phyloP scores from a whole-genome alignment of 2,113 vertebrate genomes.

The Poeciliopsis turrubarensis region DNA sequence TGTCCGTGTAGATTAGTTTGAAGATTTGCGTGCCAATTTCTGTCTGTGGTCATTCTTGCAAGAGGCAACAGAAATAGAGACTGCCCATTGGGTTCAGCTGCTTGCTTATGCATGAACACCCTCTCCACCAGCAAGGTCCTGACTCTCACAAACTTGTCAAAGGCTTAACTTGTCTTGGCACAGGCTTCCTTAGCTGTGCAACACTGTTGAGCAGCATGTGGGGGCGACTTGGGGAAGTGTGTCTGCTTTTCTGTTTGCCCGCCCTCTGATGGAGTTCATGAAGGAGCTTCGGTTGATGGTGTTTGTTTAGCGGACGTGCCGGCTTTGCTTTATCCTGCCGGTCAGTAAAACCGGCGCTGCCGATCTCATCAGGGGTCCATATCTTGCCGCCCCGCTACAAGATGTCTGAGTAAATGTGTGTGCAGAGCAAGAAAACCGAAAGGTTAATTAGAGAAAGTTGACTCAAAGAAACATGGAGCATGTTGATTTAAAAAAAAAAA shows the following conservation, averaged over 20 bases:
- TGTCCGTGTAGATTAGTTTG: constrained; percentile 28
- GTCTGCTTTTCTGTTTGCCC: constrained; percentile 58
- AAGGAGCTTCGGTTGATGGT: constrained; percentile 58
- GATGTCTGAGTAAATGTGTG: constrained; percentile 39
- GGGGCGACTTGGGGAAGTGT: constrained; percentile 37
- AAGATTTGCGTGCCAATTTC: constrained; percentile 38
- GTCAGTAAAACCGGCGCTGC: constrained; percentile 26
- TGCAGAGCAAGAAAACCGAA: not conserved
- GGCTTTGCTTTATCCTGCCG: constrained; percentile 55
- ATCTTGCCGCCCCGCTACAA: constrained; percentile 15
- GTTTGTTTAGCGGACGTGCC: constrained; percentile 64
- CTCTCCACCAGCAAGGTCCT: constrained; percentile 57
- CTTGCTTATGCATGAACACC: constrained; percentile 69
- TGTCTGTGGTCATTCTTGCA: constrained; percentile 28
- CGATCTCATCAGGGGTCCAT: constrained; percentile 49
- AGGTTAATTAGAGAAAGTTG: constrained; percentile 2
- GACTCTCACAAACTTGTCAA: constrained; percentile 65
- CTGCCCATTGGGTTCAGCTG: constrained; percentile 44
- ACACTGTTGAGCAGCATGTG: constrained; percentile 35
- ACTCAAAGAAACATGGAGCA: constrained; percentile 9
- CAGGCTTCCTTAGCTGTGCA: constrained; percentile 54
- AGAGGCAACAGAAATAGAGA: constrained; percentile 42
- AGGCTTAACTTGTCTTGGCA: constrained; percentile 66
- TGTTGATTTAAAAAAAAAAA: not conserved
- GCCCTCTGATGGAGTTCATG: constrained; percentile 59